Base-by-base conservation (phyloP, 2,113 vertebrate genomes). In the Istiophorus platypterus region DNA sequence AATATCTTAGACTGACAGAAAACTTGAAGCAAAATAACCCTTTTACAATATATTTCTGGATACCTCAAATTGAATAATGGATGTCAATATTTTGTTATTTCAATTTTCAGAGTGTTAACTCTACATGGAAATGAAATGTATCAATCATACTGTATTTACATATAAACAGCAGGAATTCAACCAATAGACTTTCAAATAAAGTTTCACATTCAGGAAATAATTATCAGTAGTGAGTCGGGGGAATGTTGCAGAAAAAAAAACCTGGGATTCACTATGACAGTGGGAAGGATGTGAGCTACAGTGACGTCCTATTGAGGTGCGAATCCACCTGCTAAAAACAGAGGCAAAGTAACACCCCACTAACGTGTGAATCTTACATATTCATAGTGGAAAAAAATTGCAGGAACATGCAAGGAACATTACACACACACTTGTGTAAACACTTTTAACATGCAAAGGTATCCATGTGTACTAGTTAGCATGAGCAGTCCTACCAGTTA, bases 241-340 rank as follows among this genome's bases (percentile, higher is more conserved):
- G 81, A 62, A 59, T 31, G 9, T 27, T 68, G 18, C 12, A 49
- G 64, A 27, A 51, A 26, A 41, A 51, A 69, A 49, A 77, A 67
- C 9, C n/a, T 62, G 45, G 64, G 37, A 79, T 72, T 82, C 72
- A 57, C 34, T 17, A 12, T 37, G 29, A 27, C 67, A 59, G 45
- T 24, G 34, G 20, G 61, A 59, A 77, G 76, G 84, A 86, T 87
- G 79, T 80, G 29, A 75, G 39, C 69, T 39, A 45, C 72, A n/a
- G 58, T 66, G 61, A 47, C 71, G 85, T 84, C 63, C 87, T 81
- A 29, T 56, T 39, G 29, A 87, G 59, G 80, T 89, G 87, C 79
- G 84, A 92, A 88, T 52, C 58, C 27, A n/a, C 56, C 49, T 78
- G 75, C 85, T 84, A 81, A 80, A 84, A 83, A 86, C 49, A 65